These are phyloP conservation scores for Oophaga sylvatica DNA, from an alignment of 2,797 vertebrate species.

Conservation along the genomic window DNA sequence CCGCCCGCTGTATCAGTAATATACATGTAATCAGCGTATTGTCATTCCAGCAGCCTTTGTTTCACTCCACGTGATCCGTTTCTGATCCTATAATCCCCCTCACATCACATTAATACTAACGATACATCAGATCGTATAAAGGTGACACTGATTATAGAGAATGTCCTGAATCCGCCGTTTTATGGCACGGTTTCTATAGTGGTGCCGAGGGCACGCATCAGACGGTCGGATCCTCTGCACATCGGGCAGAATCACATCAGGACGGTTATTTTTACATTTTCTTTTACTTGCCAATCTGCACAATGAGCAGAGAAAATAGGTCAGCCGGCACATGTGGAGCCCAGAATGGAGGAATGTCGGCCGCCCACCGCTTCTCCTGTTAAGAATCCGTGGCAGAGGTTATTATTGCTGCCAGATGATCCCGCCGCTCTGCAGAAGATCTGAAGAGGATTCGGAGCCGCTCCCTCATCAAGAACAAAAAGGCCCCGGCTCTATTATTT, in stretches of 20 bases:
- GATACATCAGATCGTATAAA: not conserved
- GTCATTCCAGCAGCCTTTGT: not conserved
- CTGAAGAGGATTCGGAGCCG: not conserved
- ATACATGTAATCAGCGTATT: no score
- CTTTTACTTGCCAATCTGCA: conserved; percentile 20
- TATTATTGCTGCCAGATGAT: not conserved
- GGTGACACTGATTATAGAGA: not conserved
- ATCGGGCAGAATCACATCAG: not conserved
- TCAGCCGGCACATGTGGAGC: conserved; percentile 11
- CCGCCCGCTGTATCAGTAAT: no score
- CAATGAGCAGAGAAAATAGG: conserved; percentile 24
- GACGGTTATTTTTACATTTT: conserved; percentile 32
- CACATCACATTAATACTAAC: not conserved
- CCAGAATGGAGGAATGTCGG: not conserved
- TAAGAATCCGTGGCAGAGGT: not conserved
- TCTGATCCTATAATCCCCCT: not conserved
- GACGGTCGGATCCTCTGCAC: not conserved
- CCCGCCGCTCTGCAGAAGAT: not conserved
- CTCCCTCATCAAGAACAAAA: not conserved
- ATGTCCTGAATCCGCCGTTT: not conserved
- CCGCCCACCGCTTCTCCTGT: not conserved
- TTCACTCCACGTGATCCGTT: not conserved
- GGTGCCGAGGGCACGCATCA: not conserved
- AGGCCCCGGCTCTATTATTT: not conserved
- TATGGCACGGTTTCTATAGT: not conserved